phyloP scores from a whole-genome alignment of 1,140 invertebrate genomes.

The Campoletis sonorensis region DNA sequence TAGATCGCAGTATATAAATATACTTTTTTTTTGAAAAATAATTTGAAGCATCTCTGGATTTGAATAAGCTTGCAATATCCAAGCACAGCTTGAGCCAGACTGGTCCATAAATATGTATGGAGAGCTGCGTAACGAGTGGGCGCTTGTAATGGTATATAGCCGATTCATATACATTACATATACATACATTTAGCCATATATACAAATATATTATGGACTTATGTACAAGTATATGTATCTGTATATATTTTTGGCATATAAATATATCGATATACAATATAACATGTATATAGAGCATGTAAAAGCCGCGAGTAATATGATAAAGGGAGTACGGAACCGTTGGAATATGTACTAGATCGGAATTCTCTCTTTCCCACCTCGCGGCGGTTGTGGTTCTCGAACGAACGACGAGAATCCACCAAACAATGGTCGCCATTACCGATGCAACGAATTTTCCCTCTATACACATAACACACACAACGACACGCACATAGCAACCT shows the following conservation, averaged over 20 bases:
- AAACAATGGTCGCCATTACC: constrained; percentile 68
- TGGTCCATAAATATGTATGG: constrained; percentile 36
- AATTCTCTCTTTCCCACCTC: constrained; percentile 39
- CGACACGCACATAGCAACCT: no score
- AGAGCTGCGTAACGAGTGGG: constrained; percentile 29
- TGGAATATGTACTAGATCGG: constrained; percentile 1
- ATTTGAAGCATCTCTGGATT: no score
- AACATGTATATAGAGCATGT: background rate
- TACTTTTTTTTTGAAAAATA: background rate
- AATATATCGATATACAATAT: background rate
- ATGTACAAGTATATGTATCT: background rate
- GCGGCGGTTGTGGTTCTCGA: constrained; percentile 34
- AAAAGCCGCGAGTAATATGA: background rate
- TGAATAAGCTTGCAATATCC: background rate
- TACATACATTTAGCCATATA: no score
- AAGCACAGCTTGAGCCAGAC: background rate
- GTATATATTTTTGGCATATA: no score
- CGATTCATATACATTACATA: constrained; percentile 7
- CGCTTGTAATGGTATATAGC: constrained; percentile 25
- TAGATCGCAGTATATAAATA: no score
- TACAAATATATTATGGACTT: no score
- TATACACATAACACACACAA: constrained; percentile 9
- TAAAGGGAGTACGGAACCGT: constrained; percentile 13
- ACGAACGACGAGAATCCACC: constrained; percentile 44
- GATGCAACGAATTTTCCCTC: constrained; percentile 66